These are phyloP conservation scores for Stictocephala bisonia DNA, from an alignment of 2,888 invertebrate genomes.

Conservation along the genomic window DNA sequence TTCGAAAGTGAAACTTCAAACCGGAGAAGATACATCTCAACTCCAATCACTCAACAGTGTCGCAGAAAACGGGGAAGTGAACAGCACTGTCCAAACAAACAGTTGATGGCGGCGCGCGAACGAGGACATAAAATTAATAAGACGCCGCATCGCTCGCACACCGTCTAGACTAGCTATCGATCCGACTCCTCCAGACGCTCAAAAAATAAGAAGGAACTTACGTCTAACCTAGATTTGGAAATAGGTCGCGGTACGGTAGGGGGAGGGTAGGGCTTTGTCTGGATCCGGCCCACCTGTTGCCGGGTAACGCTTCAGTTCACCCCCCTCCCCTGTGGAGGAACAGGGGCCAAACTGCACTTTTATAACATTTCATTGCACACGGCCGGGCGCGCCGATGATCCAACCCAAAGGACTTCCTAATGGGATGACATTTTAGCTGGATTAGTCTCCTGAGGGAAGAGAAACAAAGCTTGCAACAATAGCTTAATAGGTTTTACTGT, in stretches of 20 bases:
- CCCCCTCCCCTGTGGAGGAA: not conserved
- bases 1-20: no score
- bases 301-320: conserved; percentile 40
- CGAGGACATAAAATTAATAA: conserved; percentile 43
- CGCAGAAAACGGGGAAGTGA: no score
- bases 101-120: conserved; percentile 31
- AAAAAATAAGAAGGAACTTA: conserved; percentile 49
- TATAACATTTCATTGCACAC: conserved; percentile 37
- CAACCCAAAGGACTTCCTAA: no score
- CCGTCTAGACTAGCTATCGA: conserved; percentile 37
- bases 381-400: conserved; percentile 5
- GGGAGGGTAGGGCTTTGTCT: conserved; percentile 38
- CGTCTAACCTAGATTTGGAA: conserved; percentile 50
- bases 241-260: conserved; percentile 47
- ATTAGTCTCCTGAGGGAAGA: no score
- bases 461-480: no score
- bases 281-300: conserved; percentile 47
- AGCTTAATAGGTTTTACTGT: no score
- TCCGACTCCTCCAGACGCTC: conserved; percentile 49
- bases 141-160: conserved; percentile 27
- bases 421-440: no score
- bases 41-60: no score
- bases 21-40: no score
- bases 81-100: no score
- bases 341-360: conserved; percentile 6